Conservation (phyloP, 2,113 vertebrate genomes). For the Colinus virginianus region DNA sequence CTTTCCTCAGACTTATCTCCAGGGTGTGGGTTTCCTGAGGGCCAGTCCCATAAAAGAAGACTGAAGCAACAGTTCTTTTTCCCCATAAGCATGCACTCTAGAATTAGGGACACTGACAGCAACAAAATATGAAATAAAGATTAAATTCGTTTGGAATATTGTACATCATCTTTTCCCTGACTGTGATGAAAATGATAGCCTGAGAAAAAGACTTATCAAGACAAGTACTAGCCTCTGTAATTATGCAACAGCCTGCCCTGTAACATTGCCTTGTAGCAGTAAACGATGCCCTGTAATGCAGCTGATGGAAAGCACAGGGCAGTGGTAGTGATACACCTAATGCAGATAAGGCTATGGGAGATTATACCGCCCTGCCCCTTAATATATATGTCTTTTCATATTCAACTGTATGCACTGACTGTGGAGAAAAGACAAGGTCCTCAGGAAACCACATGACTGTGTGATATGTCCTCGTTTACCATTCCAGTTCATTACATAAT, state of each 20-base stretch:
- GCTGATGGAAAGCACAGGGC: neutral
- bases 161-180: neutral
- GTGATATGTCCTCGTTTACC: neutral
- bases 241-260: neutral
- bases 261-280: neutral
- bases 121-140: neutral
- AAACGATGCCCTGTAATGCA: neutral
- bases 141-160: neutral
- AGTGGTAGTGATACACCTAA: neutral
- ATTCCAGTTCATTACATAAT: neutral
- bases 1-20: too few species aligned
- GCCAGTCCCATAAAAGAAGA: neutral
- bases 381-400: neutral
- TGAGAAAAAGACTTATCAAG: neutral
- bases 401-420: neutral
- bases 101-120: neutral
- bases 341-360: fast-evolving
- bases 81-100: neutral
- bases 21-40: neutral
- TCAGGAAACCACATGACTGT: neutral
- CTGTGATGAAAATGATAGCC: neutral
- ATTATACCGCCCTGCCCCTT: neutral
- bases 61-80: neutral
- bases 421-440: neutral
- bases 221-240: neutral